phyloP scores from a whole-genome alignment of 1,140 invertebrate genomes.

The Nasonia giraulti region DNA sequence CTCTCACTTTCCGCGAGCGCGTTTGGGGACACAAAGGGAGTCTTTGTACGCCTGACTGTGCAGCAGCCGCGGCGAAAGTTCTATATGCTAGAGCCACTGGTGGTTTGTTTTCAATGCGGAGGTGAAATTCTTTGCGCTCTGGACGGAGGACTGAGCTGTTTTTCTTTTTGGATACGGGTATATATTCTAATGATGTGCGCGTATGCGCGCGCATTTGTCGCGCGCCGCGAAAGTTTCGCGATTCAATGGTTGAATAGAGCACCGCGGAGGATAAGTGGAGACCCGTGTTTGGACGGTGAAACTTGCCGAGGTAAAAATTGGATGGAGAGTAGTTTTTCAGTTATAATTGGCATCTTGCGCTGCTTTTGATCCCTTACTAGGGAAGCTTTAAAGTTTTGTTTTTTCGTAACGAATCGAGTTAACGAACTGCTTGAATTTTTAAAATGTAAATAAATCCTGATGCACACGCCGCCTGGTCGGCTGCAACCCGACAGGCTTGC shows the following conservation, averaged over 20 bases:
- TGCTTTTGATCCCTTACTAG: no score
- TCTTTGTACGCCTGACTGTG: background rate
- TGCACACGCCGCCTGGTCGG: background rate
- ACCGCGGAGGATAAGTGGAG: background rate
- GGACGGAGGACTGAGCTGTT: background rate
- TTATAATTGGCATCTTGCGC: no score
- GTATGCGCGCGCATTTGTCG: background rate
- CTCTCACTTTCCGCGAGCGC: conserved; percentile 28
- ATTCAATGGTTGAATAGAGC: background rate
- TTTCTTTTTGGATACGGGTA: background rate
- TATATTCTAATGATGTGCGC: background rate
- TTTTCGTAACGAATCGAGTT: no score
- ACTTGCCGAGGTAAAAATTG: no score
- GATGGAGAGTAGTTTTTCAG: no score
- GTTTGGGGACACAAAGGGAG: conserved; percentile 15
- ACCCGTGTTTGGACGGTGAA: no score
- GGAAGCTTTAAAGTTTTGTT: no score
- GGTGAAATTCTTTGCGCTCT: background rate
- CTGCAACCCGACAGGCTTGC: background rate
- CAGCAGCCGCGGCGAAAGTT: background rate
- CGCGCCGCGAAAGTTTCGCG: background rate
- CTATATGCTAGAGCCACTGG: background rate
- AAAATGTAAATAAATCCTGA: no score
- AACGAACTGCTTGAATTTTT: no score
- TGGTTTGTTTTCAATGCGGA: background rate